phyloP scores from a whole-genome alignment of 2,888 invertebrate genomes.

The Atethmia centrago region DNA sequence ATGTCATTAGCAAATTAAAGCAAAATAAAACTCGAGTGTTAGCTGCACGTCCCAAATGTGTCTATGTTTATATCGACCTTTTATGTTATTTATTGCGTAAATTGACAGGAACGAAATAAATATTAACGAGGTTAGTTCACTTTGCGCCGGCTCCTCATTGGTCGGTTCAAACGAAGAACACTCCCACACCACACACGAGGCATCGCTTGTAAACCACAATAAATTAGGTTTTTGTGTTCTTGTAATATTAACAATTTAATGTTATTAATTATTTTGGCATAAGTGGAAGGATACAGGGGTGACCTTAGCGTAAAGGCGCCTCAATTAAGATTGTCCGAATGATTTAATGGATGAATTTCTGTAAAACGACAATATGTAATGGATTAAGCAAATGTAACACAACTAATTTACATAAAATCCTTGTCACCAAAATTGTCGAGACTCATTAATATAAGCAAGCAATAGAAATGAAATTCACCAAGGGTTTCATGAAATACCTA shows the following conservation, averaged over 20 bases:
- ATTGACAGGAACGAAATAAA: conserved; percentile 38
- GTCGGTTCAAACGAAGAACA: conserved; percentile 39
- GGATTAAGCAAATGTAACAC: conserved; percentile 31
- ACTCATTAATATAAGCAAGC: neutral
- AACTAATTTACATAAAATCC: conserved; percentile 8
- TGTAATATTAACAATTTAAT: conserved; percentile 20
- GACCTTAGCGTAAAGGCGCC: conserved; percentile 43
- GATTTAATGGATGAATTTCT: conserved; percentile 17
- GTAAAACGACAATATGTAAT: conserved; percentile 24
- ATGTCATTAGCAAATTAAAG: conserved; percentile 42
- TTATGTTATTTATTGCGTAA: conserved; percentile 28
- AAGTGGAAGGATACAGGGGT: conserved; percentile 45
- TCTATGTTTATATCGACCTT: conserved; percentile 27
- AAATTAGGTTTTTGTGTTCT: conserved; percentile 33
- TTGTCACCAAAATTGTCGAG: neutral
- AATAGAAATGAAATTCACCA: neutral
- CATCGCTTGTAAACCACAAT: conserved; percentile 26
- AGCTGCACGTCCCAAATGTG: conserved; percentile 34
- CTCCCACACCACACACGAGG: conserved; percentile 59
- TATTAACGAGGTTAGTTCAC: conserved; percentile 40
- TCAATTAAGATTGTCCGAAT: conserved; percentile 21
- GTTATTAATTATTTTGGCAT: conserved; percentile 13
- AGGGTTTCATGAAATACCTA: neutral
- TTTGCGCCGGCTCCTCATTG: conserved; percentile 46
- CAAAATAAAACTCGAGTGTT: conserved; percentile 33